Base-by-base conservation (phyloP, 1,140 invertebrate genomes). In the Nasonia giraulti region DNA sequence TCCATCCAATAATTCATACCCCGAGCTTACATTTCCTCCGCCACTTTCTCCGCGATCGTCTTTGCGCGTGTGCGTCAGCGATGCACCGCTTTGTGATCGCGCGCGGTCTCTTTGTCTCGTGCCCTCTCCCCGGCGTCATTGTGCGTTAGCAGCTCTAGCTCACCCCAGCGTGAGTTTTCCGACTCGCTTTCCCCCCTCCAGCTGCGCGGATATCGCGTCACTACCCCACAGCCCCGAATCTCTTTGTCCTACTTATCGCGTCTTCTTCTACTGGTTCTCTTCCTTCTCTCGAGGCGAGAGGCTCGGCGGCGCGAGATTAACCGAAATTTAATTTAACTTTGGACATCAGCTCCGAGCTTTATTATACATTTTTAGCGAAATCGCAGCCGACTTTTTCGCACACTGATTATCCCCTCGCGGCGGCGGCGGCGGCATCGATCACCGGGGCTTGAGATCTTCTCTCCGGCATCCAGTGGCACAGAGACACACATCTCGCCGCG, bases 231-330 rank as follows among this genome's bases (percentile, higher is more conserved):
- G 27, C 62, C 33, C 73, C n/a, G 20, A 78, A 47, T 83, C 75
- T 79, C 82, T 84, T 84, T 84, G 82, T 84, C 68, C 82, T 37
- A 73, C 76, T 84, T 71, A 84, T 84, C 76, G 68, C 55, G 47
- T 31, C 27, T 62, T 17, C 50, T 55, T 55, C 17, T 20, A 4
- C 50, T 55, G 33, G 10, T 8, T 55, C 14, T 55, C 50, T 55
- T 20, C 5, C 11, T 55, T 55, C 14, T 14, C 17, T 55, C 50
- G 17, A 37, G 33, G 33, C 2, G 33, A 33, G 33, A 33, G 33
- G 50, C 40, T 4, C 40, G 10, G 1, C 12, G 50, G 11, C 17
- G 50, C 12, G 50, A 81, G 44, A 73, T 80, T 80, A 80, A 71
- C 27, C 5, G 79, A 69, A 27, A 71, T 81, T 81, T 55, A 73